Evolutionary conservation across 2,113 vertebrate species (phyloP).

Genomic region (Odontesthes bonariensis): DNA sequence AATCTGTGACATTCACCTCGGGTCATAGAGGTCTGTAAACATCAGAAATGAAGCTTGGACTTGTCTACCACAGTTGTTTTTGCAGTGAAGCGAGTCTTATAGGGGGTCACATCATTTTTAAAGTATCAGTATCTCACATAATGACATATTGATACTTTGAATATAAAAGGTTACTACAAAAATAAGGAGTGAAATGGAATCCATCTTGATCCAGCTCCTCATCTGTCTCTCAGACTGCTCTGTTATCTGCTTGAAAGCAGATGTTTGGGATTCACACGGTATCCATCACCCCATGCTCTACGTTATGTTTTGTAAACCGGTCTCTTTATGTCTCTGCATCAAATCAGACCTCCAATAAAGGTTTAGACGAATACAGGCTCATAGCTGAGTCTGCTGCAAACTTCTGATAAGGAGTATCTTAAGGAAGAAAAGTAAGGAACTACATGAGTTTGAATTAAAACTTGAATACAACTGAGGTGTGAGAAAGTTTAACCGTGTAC

Average conservation of each 20-base stretch:
- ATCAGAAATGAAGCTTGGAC: background rate
- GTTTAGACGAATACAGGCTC: background rate
- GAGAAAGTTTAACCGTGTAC: no score
- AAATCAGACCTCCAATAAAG: conserved; percentile 36
- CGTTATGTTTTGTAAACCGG: conserved; percentile 10
- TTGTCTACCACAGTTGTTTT: background rate
- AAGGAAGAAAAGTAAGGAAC: no score
- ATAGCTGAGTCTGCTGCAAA: background rate
- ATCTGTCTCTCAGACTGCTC: background rate
- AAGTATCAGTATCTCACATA: background rate
- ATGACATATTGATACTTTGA: background rate
- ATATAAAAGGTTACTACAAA: background rate
- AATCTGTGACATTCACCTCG: conserved; percentile 30
- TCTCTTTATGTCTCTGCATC: background rate
- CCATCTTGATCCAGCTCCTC: background rate
- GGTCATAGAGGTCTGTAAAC: background rate
- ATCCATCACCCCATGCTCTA: background rate
- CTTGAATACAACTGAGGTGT: no score
- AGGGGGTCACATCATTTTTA: background rate
- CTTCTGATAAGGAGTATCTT: conserved; percentile 24
- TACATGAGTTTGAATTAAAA: no score
- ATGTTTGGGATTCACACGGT: conserved; percentile 19
- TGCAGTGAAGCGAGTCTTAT: background rate
- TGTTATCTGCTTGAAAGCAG: conserved; percentile 18
- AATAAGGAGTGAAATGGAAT: background rate